Percentiles rank a stretch among this genome's conserved stretches.
phyloP scores from a whole-genome alignment of 2,113 vertebrate genomes.

The Choloepus hoffmanni region DNA sequence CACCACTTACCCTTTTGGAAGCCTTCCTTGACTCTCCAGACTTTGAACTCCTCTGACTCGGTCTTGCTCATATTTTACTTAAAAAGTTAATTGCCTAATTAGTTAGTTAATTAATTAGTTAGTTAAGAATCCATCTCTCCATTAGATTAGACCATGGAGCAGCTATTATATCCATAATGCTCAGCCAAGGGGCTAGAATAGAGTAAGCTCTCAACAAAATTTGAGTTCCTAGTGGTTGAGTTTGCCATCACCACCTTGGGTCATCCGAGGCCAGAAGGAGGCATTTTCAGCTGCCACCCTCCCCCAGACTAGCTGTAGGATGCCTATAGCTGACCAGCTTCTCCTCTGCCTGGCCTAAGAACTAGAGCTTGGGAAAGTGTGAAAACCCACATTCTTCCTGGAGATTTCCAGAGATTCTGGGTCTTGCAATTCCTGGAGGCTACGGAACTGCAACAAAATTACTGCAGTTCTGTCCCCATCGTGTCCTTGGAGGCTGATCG shows the following conservation, averaged over 20 bases:
- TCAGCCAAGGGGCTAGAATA: not conserved
- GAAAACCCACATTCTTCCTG: too few species aligned
- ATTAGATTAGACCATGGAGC: not conserved
- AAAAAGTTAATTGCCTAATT: not conserved
- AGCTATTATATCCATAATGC: not conserved
- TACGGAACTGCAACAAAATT: not conserved
- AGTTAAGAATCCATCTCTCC: not conserved
- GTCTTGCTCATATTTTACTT: not conserved
- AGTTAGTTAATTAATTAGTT: not conserved
- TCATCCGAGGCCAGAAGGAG: not conserved
- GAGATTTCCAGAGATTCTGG: too few species aligned
- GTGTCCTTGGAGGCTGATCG: not conserved
- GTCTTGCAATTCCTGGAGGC: too few species aligned
- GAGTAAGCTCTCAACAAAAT: not conserved
- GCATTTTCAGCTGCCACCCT: not conserved
- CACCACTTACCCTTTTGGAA: not conserved
- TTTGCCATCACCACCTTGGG: not conserved
- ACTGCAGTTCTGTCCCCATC: not conserved
- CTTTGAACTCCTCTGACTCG: not conserved
- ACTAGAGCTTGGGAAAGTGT: not conserved
- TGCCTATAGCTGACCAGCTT: not conserved
- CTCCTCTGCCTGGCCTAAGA: not conserved
- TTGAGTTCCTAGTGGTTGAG: not conserved
- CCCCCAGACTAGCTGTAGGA: not conserved
- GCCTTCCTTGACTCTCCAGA: too few species aligned